Percentiles rank a stretch among this genome's conserved stretches.
Evolutionary conservation across 2,797 vertebrate genomes (phyloP).

Genomic region (Tolypeutes matacus): DNA sequence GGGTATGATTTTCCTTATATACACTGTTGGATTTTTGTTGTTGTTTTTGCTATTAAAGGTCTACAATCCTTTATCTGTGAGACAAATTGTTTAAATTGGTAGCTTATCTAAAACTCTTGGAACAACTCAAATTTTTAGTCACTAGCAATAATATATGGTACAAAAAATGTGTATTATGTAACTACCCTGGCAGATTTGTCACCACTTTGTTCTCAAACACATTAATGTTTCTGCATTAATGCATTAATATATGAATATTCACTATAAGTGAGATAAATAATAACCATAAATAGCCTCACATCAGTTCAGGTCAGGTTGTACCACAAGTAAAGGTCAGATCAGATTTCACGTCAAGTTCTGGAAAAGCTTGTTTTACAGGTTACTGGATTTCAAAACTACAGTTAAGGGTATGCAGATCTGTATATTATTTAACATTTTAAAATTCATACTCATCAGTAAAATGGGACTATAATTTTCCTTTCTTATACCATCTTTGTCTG

Average conservation of each 20-base stretch:
- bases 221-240: not conserved
- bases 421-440: conserved; percentile 22
- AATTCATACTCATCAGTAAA: not conserved
- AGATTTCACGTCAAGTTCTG: not conserved
- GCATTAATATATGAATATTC: not conserved
- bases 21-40: not conserved
- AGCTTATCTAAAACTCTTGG: not conserved
- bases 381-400: not conserved
- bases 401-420: not conserved
- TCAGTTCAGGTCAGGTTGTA: not conserved
- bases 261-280: not conserved
- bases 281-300: not conserved
- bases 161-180: not conserved
- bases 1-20: not conserved
- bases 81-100: not conserved
- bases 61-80: not conserved
- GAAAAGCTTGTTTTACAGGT: not conserved
- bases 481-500: conserved; percentile 32
- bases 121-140: not conserved
- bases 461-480: conserved; percentile 18
- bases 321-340: not conserved
- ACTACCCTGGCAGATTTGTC: not conserved
- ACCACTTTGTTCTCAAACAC: not conserved
- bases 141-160: not conserved
- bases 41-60: not conserved